Base-by-base conservation (phyloP, 2,888 invertebrate genomes). In the Mechanitis messenoides region DNA sequence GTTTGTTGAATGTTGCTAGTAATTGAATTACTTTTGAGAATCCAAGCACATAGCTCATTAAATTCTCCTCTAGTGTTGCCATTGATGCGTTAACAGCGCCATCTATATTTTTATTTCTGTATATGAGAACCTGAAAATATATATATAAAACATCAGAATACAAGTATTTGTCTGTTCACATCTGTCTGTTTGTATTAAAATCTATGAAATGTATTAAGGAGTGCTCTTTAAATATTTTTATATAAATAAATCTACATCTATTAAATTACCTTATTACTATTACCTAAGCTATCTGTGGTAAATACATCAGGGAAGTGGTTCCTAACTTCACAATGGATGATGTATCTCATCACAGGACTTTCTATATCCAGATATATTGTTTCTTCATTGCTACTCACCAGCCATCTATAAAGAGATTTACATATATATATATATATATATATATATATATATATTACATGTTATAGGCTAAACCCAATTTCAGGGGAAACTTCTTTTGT, bases 11-110 rank as follows among this genome's bases (percentile, higher is more conserved):
- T 1, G 81, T 74, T 42, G 83, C 83, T n/a, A 96, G 77, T 0
- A 93, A 75, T 20, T 92, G 79, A 63, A 95, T 93, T 11, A 96
- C 82, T 73, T 90, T 91, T 1, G 94, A 92, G 74, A 95, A 95
- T 5, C 95, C 95, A 57, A 91, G 74, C 58, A 93, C 79, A 63
- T 89, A 78, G 45, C 81, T 80, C 61, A 92, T 73, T 7, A 93
- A 73, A 58, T 87, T 83, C 3, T 92, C 79, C 73, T 93, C 87
- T 62, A 93, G 72, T 70, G 74, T 74, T 53, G 81, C 78, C 66
- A 83, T 78, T 7, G 87, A 77, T 4, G 81, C 73, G 62, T 72
- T 80, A 58, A 68, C 78, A 0, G 90, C 87, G 1, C 85, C 87
- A 66, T 84, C 82, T n/a, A 88, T 77, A 61, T 76, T 65, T 71